Evolutionary conservation across 2,888 invertebrate species (phyloP).

Genomic region (Parochlus steinenii): DNA sequence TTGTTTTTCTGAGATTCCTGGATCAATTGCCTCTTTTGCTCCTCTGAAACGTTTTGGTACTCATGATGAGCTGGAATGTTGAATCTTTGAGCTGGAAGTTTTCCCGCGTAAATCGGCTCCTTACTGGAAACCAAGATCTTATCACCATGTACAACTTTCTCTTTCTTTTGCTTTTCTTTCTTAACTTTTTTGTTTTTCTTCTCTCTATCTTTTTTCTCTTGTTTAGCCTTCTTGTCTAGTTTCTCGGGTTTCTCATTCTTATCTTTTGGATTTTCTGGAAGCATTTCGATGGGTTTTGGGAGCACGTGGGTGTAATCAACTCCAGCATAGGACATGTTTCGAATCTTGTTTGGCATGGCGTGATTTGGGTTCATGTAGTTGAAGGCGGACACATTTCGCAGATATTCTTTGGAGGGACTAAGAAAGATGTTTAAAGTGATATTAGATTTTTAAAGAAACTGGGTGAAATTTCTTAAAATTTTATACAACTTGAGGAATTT

Average conservation of each 20-base stretch:
- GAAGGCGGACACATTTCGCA: constrained; percentile 3
- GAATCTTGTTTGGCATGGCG: neutral
- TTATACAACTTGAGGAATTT: too few relatives aligned
- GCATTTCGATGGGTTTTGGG: neutral
- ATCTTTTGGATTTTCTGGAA: constrained; percentile 1
- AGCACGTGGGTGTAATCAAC: neutral
- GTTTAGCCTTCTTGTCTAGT: constrained; percentile 11
- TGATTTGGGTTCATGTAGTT: constrained; percentile 4
- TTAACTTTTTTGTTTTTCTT: constrained; percentile 13
- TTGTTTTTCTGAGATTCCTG: constrained; percentile 4
- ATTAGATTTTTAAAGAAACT: too few relatives aligned
- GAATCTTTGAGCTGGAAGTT: constrained; percentile 15
- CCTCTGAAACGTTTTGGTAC: constrained; percentile 16
- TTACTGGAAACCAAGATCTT: neutral
- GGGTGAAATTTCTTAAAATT: too few relatives aligned
- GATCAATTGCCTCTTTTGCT: constrained; percentile 10
- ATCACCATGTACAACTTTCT: constrained; percentile 10
- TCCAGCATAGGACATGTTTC: neutral
- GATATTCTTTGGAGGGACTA: constrained; percentile 5
- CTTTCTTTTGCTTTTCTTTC: constrained; percentile 10
- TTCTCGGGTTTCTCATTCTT: constrained; percentile 15
- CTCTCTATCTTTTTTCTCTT: constrained; percentile 15
- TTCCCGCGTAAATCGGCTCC: neutral
- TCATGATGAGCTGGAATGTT: constrained; percentile 14
- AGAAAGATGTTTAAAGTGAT: too few relatives aligned